phyloP scores from a whole-genome alignment of 2,797 vertebrate genomes.

The Thalassophryne amazonica region DNA sequence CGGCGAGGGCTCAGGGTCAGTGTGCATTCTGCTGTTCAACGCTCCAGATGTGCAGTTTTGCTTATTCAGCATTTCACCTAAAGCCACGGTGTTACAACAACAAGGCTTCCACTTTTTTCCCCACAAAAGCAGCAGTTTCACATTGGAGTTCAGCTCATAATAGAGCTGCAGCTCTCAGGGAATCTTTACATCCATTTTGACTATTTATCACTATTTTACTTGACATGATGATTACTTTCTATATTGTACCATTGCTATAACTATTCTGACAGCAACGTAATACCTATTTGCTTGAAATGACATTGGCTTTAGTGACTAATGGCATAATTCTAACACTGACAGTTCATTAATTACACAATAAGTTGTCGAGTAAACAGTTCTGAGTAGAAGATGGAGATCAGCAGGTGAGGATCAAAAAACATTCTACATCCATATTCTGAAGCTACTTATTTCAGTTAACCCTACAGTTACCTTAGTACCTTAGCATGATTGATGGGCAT shows the following conservation, averaged over 20 bases:
- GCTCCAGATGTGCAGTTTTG: constrained; percentile 53
- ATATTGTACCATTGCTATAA: not conserved
- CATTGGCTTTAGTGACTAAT: no score
- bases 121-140: constrained; percentile 24
- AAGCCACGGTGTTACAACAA: constrained; percentile 30
- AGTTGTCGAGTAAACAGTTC: no score
- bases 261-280: no score
- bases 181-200: constrained; percentile 1
- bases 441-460: no score
- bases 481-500: no score
- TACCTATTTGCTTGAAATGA: no score
- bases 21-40: constrained; percentile 31
- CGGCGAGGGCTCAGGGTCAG: constrained; percentile 28
- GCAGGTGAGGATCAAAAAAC: no score
- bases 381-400: no score
- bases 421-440: no score
- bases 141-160: not conserved
- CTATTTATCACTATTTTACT: not conserved
- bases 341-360: no score
- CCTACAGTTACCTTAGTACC: no score
- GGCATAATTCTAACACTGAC: no score
- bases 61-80: constrained; percentile 52
- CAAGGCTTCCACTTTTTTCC: constrained; percentile 25
- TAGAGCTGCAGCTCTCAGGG: constrained; percentile 5
- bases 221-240: not conserved